phyloP scores from a whole-genome alignment of 2,797 vertebrate genomes.

The Melanitta fusca region DNA sequence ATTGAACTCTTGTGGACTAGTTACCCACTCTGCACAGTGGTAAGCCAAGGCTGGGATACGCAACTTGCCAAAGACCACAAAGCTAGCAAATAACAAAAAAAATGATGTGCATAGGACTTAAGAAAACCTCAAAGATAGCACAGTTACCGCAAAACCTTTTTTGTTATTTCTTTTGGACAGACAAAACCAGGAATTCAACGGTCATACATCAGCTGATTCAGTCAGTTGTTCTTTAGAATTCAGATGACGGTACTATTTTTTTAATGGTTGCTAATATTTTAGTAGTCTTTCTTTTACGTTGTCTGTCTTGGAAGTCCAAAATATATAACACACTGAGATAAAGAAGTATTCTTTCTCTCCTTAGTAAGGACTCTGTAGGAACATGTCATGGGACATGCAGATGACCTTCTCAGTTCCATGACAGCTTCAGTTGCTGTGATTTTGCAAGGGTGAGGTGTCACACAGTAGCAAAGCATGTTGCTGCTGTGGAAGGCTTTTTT shows the following conservation, averaged over 20 bases:
- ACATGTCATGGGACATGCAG: not conserved
- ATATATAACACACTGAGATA: not conserved
- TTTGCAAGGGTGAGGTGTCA: not conserved
- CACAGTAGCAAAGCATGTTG: not conserved
- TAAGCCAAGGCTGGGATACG: not conserved
- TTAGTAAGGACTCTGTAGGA: not conserved
- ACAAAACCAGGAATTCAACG: not conserved
- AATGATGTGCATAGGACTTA: rapidly evolving
- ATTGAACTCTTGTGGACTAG: not conserved
- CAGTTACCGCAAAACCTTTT: not conserved
- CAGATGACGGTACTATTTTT: not conserved
- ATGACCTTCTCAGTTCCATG: not conserved
- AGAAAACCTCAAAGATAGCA: not conserved
- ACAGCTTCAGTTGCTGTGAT: not conserved
- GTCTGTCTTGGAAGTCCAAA: not conserved
- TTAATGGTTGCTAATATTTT: not conserved
- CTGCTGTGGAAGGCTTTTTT: not conserved
- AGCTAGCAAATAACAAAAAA: not conserved
- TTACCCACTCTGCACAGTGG: not conserved
- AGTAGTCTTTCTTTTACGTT: not conserved
- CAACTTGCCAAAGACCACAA: not conserved
- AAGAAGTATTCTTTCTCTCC: not conserved
- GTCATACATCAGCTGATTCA: not conserved
- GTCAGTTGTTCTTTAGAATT: not conserved
- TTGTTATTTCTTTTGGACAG: not conserved